phyloP scores from a whole-genome alignment of 2,113 vertebrate species.

The Xiphophorus couchianus region DNA sequence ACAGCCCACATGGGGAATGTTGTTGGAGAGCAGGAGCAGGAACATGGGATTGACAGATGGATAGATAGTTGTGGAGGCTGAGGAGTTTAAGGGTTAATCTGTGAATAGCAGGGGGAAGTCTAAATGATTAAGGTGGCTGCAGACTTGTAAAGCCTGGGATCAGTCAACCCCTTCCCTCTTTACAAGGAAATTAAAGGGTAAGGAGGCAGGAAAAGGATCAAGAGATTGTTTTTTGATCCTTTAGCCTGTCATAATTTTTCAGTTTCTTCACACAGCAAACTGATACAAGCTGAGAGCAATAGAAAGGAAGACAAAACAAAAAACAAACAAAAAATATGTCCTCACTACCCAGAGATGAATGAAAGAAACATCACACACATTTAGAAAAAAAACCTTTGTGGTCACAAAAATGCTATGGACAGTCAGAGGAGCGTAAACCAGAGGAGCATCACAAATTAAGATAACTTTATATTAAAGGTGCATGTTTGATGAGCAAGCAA shows the following conservation, averaged over 20 bases:
- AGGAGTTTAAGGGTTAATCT: conserved; percentile 33
- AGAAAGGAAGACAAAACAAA: too few species aligned
- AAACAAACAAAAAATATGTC: too few species aligned
- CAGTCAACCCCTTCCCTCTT: conserved; percentile 8
- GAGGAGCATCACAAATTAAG: too few species aligned
- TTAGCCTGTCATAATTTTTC: background rate
- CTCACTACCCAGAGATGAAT: background rate
- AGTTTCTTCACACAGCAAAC: too few species aligned
- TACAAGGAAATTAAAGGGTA: conserved; percentile 30
- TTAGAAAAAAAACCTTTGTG: background rate
- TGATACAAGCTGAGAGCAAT: too few species aligned
- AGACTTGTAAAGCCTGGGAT: conserved; percentile 13
- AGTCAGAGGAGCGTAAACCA: background rate
- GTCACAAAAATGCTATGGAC: background rate
- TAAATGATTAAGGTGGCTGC: too few species aligned
- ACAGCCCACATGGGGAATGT: too few species aligned
- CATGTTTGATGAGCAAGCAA: too few species aligned
- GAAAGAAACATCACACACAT: background rate
- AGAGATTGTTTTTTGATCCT: conserved; percentile 14
- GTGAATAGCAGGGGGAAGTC: conserved; percentile 14
- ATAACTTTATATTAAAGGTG: too few species aligned
- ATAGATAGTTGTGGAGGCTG: conserved; percentile 10
- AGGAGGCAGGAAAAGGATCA: conserved; percentile 29
- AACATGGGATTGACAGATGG: background rate
- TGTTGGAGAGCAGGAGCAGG: too few species aligned